Base-by-base conservation (phyloP, 2,888 invertebrate species). In the Linnaemya tessellans region DNA sequence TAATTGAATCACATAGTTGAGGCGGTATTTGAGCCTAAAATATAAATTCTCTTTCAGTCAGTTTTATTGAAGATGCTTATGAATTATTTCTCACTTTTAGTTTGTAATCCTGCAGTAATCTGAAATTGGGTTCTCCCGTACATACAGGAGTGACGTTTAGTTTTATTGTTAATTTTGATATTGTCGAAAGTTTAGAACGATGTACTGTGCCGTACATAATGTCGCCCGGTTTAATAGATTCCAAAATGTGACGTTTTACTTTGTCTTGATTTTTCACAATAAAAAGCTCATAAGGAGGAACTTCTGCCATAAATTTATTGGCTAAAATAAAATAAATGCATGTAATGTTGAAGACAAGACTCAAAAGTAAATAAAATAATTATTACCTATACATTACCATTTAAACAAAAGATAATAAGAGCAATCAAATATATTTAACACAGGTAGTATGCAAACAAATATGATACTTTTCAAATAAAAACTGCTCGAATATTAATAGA, bases 251-350 rank as follows among this genome's bases (percentile, higher is more conserved):
- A 84, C 96, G 94, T 80, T 96, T 96, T 20, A 95, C 94, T 89
- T 96, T 96, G 88, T 97, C 97, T 89, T 96, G 95, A 90, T 94
- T 95, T 58, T 89, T 90, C 38, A 88, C 88, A 88, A 97, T 94
- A 91, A 97, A 98, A 73, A 95, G 95, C 92, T 98, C 98, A 92
- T 97, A 95, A 0, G 98, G 97, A 84, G 98, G 97, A 94, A 97
- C 95, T 4, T 88, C 84, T 0, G 88, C 91, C 56, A 90, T 78
- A 54, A 80, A 87, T 43, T 83, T 79, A 46, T 73, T 80, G 18
- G 84, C 88, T 88, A 82, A 41, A 86, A 87, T 30, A 71, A 51
- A 58, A n/a, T 20, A 35, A 64, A 62, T 5, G 35, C 11, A 54
- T 38, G n/a, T 65, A 54, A 54, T 22, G 7, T 30, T 54, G 4